These are phyloP conservation scores for Mallotus villosus DNA, from an alignment of 2,797 vertebrate species.

Conservation along the genomic window DNA sequence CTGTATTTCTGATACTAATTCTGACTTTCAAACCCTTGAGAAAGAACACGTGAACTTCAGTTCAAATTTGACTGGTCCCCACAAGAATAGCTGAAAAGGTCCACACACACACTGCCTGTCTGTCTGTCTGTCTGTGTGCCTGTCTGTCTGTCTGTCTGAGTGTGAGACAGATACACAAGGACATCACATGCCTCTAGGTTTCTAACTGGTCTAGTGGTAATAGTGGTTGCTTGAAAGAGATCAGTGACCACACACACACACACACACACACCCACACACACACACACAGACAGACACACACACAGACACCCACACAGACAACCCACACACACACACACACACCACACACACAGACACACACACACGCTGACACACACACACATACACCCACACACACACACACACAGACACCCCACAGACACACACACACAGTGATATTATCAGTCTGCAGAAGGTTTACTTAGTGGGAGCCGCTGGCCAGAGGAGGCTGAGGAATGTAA, in stretches of 20 bases:
- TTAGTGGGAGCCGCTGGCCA: conserved; percentile 18
- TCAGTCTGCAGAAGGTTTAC: conserved; percentile 19
- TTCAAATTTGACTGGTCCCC: too few relatives aligned
- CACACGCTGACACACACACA: neutral
- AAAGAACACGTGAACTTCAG: too few relatives aligned
- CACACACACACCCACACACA: neutral
- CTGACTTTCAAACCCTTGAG: too few relatives aligned
- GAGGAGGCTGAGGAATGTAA: conserved; percentile 10
- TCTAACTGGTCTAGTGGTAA: too few relatives aligned
- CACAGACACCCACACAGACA: too few relatives aligned
- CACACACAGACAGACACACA: neutral
- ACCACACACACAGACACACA: too few relatives aligned
- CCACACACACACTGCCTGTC: neutral
- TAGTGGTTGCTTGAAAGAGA: conserved; percentile 1
- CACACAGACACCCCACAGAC: too few relatives aligned
- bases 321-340: conserved; percentile 2
- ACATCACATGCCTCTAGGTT: too few relatives aligned
- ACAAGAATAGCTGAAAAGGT: too few relatives aligned
- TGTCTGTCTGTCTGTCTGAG: neutral
- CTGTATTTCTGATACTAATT: too few relatives aligned
- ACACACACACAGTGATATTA: conserved; percentile 1
- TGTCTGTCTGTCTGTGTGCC: too few relatives aligned
- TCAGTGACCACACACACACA: neutral
- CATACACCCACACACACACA: neutral
- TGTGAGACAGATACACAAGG: neutral